Evolutionary conservation across 2,797 vertebrate species (phyloP), one percentile per base, ranked within the genome.

Genomic region (Anniella stebbinsi): DNA sequence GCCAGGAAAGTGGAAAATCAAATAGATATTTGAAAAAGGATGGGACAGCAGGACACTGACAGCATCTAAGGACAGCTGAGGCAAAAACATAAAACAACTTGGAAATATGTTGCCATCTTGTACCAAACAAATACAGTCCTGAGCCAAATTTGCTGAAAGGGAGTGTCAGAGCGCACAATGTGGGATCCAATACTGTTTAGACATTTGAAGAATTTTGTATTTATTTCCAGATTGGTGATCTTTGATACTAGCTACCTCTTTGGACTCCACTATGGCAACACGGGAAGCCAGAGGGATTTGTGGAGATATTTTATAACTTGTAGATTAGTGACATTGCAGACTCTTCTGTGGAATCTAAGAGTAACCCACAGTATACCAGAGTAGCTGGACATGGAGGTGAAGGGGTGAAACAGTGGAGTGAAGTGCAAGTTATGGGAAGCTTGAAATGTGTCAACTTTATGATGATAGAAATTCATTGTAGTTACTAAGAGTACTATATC

Each of bases 1-100:
- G 84, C 80, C 51, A 91, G 38, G 90, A 81, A 90, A 73, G 63
- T 76, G 66, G 86, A 92, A 93, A 91, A 81, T 80, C 80, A 87
- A 54, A 82, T 84, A 75, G 11, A 60, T 85, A 85, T 80, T 38
- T 88, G 86, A 77, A 94, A 87, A 80, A 93, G 63, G 36, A 88
- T 75, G 77, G 72, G 72, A 73, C 15, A 4, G 73, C 78, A 88
- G 51, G 80, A 75, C 45, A 84, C 80, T 90, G 73, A 90, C 90
- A 93, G 54, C 38, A 81, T 33, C 33, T 30, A 85, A 83, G 30
- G 81, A 63, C 21, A 80, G 38, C 75, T 87, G 80, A 88, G n/a
- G 36, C 60, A 54, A 93, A 93, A 92, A 48, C 23, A 1, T 78
- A 72, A 73, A 66, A 89, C 12, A 60, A 73, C 88, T 82, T 57